Evolutionary conservation across 2,797 vertebrate species (phyloP).

Genomic region (Sebastes variabilis): DNA sequence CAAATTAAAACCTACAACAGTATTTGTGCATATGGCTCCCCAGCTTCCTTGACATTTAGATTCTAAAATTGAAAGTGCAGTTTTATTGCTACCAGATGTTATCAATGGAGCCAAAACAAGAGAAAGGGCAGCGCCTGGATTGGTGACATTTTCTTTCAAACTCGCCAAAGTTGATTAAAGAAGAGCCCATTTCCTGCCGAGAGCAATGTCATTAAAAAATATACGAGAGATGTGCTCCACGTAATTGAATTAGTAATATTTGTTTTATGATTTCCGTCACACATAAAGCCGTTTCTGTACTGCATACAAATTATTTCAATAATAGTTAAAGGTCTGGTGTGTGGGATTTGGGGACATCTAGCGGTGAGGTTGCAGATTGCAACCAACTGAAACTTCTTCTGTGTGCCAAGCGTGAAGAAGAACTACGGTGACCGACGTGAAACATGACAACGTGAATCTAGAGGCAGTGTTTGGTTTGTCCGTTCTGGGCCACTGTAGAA

Average conservation of each 20-base stretch:
- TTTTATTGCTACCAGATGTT: slow-evolving; percentile 54
- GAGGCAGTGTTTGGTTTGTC: no score
- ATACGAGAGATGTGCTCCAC: not conserved
- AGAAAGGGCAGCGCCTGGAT: slow-evolving; percentile 42
- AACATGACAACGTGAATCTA: no score
- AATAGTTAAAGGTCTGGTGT: not conserved
- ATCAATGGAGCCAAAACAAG: slow-evolving; percentile 35
- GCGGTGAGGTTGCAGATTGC: not conserved
- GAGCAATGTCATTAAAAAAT: not conserved
- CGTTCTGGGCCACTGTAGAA: no score
- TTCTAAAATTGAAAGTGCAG: slow-evolving; percentile 33
- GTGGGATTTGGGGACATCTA: not conserved
- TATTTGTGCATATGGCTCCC: slow-evolving; percentile 25
- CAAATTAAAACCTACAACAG: slow-evolving; percentile 18
- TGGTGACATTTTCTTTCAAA: slow-evolving; percentile 57
- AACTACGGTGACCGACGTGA: not conserved
- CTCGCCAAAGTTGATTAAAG: slow-evolving; percentile 29
- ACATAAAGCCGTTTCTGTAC: not conserved
- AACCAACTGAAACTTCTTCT: not conserved
- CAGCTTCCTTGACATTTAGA: slow-evolving; percentile 59
- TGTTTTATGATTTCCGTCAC: not conserved
- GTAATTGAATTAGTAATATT: not conserved
- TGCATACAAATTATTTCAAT: not conserved
- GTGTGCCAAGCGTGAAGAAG: not conserved
- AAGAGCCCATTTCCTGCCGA: not conserved